Conservation (phyloP, 2,797 vertebrate species). For the Dryobates pubescens region DNA sequence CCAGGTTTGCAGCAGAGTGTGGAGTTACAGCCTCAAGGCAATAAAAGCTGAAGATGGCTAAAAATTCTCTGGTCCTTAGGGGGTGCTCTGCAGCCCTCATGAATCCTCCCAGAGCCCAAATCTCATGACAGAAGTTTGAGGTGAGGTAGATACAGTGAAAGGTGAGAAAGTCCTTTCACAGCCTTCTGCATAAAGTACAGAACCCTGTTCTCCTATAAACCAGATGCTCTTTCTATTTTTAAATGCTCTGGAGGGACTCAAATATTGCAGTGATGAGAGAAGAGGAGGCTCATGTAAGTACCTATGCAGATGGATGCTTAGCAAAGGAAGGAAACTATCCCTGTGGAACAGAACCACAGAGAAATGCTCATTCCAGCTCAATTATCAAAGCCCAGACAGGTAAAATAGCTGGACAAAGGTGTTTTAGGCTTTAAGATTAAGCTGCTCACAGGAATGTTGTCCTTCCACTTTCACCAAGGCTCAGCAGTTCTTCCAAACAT, state of each 20-base stretch:
- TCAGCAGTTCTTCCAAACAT: background rate
- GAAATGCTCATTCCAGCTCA: background rate
- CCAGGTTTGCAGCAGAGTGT: background rate
- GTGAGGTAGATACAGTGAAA: background rate
- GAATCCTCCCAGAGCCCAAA: background rate
- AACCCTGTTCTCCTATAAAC: background rate
- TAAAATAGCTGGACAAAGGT: background rate
- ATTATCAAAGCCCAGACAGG: background rate
- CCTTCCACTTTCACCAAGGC: background rate
- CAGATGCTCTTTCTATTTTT: slow-evolving; percentile 40
- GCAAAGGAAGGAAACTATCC: background rate
- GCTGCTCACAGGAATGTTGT: slow-evolving; percentile 39
- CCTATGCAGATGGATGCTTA: slow-evolving; percentile 6
- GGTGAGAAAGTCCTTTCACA: background rate
- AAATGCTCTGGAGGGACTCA: background rate
- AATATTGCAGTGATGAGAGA: background rate
- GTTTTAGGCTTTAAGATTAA: background rate
- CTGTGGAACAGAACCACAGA: background rate
- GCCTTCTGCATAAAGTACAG: background rate
- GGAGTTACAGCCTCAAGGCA: background rate
- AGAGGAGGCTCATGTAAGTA: background rate
- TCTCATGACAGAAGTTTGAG: background rate
- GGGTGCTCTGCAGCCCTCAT: background rate
- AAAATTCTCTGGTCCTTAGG: background rate
- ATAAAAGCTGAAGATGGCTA: background rate